These are phyloP conservation scores for Agrotis segetum DNA, from an alignment of 2,888 invertebrate species.

Conservation along the genomic window DNA sequence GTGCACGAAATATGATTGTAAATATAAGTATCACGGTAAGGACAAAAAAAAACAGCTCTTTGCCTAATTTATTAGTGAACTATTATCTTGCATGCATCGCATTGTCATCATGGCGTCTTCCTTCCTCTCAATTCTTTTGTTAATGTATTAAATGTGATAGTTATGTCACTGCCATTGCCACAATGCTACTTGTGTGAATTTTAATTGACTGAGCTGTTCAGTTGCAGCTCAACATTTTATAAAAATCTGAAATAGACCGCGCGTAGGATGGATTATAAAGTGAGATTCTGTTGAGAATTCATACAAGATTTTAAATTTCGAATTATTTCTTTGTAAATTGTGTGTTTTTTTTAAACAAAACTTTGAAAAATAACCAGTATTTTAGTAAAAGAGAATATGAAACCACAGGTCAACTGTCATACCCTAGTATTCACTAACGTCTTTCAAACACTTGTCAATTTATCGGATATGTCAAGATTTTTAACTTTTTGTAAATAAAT, in stretches of 20 bases:
- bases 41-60: neutral
- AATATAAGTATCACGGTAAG: neutral
- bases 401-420: too few relatives aligned
- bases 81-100: neutral
- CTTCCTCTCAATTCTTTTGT: constrained; percentile 37
- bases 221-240: constrained; percentile 20
- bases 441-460: too few relatives aligned
- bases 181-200: constrained; percentile 4
- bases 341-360: too few relatives aligned
- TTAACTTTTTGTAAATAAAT: too few relatives aligned
- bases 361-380: too few relatives aligned
- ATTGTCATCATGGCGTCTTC: constrained; percentile 30
- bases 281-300: constrained; percentile 7
- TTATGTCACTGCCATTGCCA: constrained; percentile 22
- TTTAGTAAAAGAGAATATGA: too few relatives aligned
- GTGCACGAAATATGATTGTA: too few relatives aligned
- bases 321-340: too few relatives aligned
- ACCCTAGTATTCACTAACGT: too few relatives aligned
- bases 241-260: constrained; percentile 28
- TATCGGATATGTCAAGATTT: too few relatives aligned
- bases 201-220: constrained; percentile 15
- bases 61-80: constrained; percentile 19
- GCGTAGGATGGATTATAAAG: constrained; percentile 13
- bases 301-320: neutral
- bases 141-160: constrained; percentile 14